Conservation (phyloP, 1,140 invertebrate species). For the Neodiprion fabricii region DNA sequence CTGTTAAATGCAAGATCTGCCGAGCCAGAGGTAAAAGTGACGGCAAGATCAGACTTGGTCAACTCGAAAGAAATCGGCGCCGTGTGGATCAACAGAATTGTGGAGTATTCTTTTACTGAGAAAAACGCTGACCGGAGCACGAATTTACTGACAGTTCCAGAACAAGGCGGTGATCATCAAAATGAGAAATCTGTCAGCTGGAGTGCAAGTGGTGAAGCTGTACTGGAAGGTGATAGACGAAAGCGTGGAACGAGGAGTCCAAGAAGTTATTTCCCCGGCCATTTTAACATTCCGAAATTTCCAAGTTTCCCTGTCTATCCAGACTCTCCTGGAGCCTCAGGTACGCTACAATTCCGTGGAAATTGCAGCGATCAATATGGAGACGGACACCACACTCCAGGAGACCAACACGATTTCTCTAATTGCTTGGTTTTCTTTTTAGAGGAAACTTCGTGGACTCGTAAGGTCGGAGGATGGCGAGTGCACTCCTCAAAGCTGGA, state of each 20-base stretch:
- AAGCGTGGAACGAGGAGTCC: not conserved
- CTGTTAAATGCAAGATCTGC: not conserved
- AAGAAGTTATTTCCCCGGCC: not conserved
- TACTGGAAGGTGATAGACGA: not conserved
- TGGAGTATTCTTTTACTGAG: not conserved
- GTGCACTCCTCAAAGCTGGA: constrained; percentile 17
- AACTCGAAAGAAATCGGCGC: not conserved
- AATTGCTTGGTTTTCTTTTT: not conserved
- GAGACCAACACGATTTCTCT: no score
- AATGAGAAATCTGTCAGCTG: no score
- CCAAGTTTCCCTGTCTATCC: not conserved
- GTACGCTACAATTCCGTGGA: not conserved
- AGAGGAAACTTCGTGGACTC: not conserved
- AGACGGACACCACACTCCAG: no score
- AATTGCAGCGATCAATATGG: no score
- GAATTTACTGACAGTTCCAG: no score
- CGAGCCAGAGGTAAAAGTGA: not conserved
- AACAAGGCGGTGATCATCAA: no score
- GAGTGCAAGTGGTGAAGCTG: not conserved
- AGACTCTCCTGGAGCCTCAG: not conserved
- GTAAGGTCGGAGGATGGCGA: not conserved
- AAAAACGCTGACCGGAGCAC: not conserved
- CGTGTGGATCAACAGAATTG: not conserved
- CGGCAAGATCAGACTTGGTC: not conserved
- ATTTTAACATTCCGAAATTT: not conserved